Evolutionary conservation across 1,140 invertebrate genomes (phyloP).

Genomic region (Chionoecetes opilio): DNA sequence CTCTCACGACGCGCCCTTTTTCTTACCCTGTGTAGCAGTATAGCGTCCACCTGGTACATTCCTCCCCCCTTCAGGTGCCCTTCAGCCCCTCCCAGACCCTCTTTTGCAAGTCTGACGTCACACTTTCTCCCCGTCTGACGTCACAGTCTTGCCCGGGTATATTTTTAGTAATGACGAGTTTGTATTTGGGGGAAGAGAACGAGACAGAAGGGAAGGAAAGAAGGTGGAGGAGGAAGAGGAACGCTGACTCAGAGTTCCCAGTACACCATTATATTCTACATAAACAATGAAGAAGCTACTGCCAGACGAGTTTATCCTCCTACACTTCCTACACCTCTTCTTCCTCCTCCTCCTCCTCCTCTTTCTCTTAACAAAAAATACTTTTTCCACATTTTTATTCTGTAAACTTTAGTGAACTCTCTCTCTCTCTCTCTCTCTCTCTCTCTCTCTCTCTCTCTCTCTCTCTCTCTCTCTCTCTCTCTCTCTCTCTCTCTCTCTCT

Average conservation of each 20-base stretch:
- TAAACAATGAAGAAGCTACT: neutral
- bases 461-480: too few species aligned
- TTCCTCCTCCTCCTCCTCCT: too few species aligned
- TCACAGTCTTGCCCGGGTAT: neutral
- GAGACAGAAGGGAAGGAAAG: neutral
- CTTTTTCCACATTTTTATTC: too few species aligned
- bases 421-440: too few species aligned
- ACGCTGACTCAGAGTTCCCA: slow-evolving; percentile 4
- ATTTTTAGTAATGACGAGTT: neutral
- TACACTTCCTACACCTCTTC: neutral
- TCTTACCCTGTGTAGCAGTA: neutral
- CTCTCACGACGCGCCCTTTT: neutral
- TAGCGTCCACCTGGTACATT: neutral
- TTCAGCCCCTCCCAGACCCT: neutral
- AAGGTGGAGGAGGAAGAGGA: neutral
- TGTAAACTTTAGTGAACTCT: too few species aligned
- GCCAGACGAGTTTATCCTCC: neutral
- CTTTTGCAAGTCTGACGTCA: neutral
- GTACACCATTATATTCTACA: neutral
- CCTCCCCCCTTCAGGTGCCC: neutral
- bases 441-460: too few species aligned
- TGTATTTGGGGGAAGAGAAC: neutral
- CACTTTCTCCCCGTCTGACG: neutral
- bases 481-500: too few species aligned
- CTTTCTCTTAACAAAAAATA: too few species aligned